These are phyloP conservation scores for Leptobrachium ailaonicum DNA, from an alignment of 2,113 vertebrate genomes.

Conservation along the genomic window DNA sequence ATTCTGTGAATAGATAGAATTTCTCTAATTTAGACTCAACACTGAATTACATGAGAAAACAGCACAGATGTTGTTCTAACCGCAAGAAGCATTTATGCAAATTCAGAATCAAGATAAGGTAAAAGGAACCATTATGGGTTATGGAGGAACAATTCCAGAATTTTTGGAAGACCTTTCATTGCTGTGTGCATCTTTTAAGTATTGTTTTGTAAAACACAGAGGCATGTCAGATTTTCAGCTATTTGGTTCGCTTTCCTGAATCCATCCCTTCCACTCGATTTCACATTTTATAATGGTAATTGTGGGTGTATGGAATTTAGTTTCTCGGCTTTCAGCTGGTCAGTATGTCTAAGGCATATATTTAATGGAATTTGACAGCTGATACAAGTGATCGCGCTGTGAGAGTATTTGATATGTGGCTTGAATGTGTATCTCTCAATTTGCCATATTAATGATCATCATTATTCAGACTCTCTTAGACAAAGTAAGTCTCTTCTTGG, in stretches of 20 bases:
- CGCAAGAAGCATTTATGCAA: slow-evolving; percentile 76
- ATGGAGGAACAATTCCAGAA: slow-evolving; percentile 61
- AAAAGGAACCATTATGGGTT: slow-evolving; percentile 63
- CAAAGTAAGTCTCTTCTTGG: slow-evolving; percentile 81
- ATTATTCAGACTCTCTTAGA: slow-evolving; percentile 86
- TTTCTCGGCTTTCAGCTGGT: slow-evolving; percentile 95
- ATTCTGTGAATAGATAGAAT: slow-evolving; percentile 69
- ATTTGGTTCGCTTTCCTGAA: slow-evolving; percentile 75
- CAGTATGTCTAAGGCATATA: slow-evolving; percentile 88
- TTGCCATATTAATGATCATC: slow-evolving; percentile 91
- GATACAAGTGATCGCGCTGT: slow-evolving; percentile 97
- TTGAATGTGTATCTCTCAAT: slow-evolving; percentile 93
- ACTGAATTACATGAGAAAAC: slow-evolving; percentile 65
- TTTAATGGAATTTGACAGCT: slow-evolving; percentile 98
- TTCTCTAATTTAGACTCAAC: slow-evolving; percentile 69
- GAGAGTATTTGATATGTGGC: slow-evolving; percentile 95
- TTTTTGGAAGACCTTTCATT: slow-evolving; percentile 50
- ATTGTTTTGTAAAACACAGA: slow-evolving; percentile 70
- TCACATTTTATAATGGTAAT: slow-evolving; percentile 99
- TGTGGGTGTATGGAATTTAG: slow-evolving; percentile 80
- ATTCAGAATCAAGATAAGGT: slow-evolving; percentile 71
- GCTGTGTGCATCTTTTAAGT: slow-evolving; percentile 57
- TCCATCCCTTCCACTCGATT: slow-evolving; percentile 95
- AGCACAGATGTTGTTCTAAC: slow-evolving; percentile 76
- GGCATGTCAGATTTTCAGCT: slow-evolving; percentile 73